Conservation (phyloP, 2,797 vertebrate genomes). For the Enteromius thamalakanensis region DNA sequence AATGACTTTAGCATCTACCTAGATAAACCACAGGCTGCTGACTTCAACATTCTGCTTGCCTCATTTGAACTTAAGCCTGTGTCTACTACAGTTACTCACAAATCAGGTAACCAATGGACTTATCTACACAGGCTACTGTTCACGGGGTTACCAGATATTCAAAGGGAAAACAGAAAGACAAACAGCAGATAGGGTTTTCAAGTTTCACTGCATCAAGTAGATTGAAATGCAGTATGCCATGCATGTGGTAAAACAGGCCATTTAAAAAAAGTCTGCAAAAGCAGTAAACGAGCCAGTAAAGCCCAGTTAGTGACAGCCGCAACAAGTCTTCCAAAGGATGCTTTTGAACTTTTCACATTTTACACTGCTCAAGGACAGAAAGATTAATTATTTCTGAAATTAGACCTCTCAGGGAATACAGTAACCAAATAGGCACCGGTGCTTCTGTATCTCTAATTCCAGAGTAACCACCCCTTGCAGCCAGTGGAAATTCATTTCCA, state of each 20-base stretch:
- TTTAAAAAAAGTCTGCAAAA: neutral
- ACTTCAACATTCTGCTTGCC: too few species aligned
- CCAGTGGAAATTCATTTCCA: constrained; percentile 1
- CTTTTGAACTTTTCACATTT: neutral
- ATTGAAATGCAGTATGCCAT: neutral
- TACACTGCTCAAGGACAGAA: constrained; percentile 5
- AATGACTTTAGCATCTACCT: too few species aligned
- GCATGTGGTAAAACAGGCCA: constrained; percentile 18
- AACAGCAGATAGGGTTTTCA: neutral
- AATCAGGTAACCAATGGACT: too few species aligned
- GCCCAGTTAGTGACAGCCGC: neutral
- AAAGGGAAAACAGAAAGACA: neutral
- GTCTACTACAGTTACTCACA: too few species aligned
- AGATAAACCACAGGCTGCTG: too few species aligned
- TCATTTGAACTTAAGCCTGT: too few species aligned
- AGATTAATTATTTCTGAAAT: constrained; percentile 11
- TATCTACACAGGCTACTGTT: too few species aligned
- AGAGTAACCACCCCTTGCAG: neutral
- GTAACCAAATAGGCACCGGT: constrained; percentile 7
- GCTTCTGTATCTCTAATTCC: constrained; percentile 27
- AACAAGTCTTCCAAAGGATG: neutral
- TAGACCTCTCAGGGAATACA: neutral
- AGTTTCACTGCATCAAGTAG: neutral
- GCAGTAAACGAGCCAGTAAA: neutral
- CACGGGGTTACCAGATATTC: neutral